Evolutionary conservation across 2,113 vertebrate species (phyloP).

Genomic region (Oryzias javanicus): DNA sequence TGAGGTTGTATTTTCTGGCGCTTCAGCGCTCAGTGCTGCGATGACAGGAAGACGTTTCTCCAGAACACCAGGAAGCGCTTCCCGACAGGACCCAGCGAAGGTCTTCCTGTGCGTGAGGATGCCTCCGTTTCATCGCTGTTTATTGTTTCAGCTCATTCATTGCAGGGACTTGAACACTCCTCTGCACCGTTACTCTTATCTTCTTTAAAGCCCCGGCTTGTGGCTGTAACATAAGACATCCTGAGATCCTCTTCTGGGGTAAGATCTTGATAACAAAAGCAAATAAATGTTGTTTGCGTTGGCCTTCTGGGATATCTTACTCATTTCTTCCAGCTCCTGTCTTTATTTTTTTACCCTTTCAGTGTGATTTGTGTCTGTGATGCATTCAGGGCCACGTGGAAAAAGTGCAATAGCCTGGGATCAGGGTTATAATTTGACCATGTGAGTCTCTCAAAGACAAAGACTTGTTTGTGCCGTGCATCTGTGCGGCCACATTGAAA

Average conservation of each 20-base stretch:
- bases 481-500: slow-evolving; percentile 20
- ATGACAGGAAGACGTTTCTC: slow-evolving; percentile 46
- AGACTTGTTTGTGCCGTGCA: slow-evolving; percentile 57
- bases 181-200: not conserved
- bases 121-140: slow-evolving; percentile 29
- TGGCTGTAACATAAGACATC: not conserved
- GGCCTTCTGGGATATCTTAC: slow-evolving; percentile 33
- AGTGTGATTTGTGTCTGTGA: slow-evolving; percentile 37
- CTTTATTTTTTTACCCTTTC: slow-evolving; percentile 11
- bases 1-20: not conserved
- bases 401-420: slow-evolving; percentile 45
- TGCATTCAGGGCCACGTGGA: slow-evolving; percentile 50
- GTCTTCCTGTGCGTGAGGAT: slow-evolving; percentile 56
- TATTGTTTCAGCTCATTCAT: slow-evolving; percentile 18
- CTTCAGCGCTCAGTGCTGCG: not conserved
- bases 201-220: not conserved
- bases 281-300: slow-evolving; percentile 34
- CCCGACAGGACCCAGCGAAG: slow-evolving; percentile 50
- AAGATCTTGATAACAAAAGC: slow-evolving; percentile 34
- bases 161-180: not conserved
- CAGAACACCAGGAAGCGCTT: slow-evolving; percentile 64
- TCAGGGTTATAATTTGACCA: slow-evolving; percentile 39
- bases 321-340: slow-evolving; percentile 39
- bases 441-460: slow-evolving; percentile 63
- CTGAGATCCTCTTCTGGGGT: slow-evolving; percentile 6